Percentiles rank a stretch among this genome's conserved stretches.
These are phyloP conservation scores for Microcebus ravelobensis DNA, from an alignment of 2,113 vertebrate genomes.

Conservation along the genomic window DNA sequence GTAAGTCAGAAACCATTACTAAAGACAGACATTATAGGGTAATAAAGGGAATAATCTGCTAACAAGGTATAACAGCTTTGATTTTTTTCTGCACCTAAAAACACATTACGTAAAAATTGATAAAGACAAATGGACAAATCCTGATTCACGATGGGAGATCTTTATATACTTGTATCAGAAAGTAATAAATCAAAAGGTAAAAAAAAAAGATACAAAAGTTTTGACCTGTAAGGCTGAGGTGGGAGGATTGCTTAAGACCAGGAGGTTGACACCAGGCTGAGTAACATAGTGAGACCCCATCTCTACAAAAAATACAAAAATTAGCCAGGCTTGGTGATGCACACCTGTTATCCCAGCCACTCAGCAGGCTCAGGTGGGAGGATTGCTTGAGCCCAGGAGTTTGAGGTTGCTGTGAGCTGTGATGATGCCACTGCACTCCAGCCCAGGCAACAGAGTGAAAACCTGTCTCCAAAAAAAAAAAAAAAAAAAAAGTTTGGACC, in stretches of 20 bases:
- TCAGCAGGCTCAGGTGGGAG: background rate
- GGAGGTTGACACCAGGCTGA: background rate
- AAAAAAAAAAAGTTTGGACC: background rate
- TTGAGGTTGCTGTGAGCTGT: background rate
- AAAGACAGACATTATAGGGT: background rate
- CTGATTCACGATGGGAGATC: background rate
- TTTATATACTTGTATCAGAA: background rate
- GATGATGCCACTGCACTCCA: background rate
- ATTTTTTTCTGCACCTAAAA: background rate
- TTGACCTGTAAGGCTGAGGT: background rate
- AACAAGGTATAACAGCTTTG: background rate
- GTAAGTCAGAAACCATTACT: background rate
- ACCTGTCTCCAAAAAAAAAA: background rate
- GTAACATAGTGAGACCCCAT: background rate
- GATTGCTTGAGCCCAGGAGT: background rate
- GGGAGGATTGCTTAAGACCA: background rate
- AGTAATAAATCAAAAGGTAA: background rate
- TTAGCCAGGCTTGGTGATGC: background rate
- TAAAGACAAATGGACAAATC: background rate
- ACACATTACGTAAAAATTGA: background rate
- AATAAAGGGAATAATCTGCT: background rate
- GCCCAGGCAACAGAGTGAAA: background rate
- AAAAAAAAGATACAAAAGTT: background rate
- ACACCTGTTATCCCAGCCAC: background rate
- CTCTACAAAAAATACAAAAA: background rate